Evolutionary conservation across 2,888 invertebrate species (phyloP).

Genomic region (Micoletzkya japonica): DNA sequence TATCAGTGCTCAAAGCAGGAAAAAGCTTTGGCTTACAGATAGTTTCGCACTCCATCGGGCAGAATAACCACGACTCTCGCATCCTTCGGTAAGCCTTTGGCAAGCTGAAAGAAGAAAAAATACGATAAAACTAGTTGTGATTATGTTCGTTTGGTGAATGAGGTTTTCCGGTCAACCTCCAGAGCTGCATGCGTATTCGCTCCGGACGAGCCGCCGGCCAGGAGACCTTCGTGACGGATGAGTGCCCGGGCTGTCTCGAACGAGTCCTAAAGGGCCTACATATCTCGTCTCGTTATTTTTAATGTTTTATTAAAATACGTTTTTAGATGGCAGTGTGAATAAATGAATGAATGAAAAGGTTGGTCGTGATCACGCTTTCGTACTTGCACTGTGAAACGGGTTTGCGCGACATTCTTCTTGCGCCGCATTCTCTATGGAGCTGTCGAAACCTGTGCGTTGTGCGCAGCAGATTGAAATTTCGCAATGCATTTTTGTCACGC

Average conservation of each 20-base stretch:
- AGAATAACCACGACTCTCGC: conserved; percentile 83
- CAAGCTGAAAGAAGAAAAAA: conserved; percentile 62
- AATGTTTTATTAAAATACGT: too few species aligned
- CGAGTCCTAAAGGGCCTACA: conserved; percentile 71
- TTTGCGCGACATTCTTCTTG: too few species aligned
- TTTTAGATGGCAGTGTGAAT: too few species aligned
- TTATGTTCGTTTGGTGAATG: background rate
- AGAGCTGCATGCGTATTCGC: conserved; percentile 60
- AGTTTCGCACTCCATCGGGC: conserved; percentile 94
- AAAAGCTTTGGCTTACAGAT: conserved; percentile 77
- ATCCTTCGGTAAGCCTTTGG: conserved; percentile 76
- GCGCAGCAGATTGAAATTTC: too few species aligned
- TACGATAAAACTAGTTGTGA: background rate
- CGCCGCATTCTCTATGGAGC: too few species aligned
- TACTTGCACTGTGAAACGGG: too few species aligned
- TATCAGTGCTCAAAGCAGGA: too few species aligned
- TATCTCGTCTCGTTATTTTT: too few species aligned
- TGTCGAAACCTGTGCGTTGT: too few species aligned
- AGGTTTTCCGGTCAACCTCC: conserved; percentile 34
- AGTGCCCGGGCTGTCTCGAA: conserved; percentile 83
- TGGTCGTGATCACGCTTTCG: too few species aligned
- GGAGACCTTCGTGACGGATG: conserved; percentile 86
- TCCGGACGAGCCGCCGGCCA: conserved; percentile 67
- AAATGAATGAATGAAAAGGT: too few species aligned
- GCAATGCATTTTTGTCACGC: too few species aligned